Percentiles rank a stretch among this genome's conserved stretches.
Evolutionary conservation across 2,113 vertebrate species (phyloP).

Genomic region (Hystrix cristata): DNA sequence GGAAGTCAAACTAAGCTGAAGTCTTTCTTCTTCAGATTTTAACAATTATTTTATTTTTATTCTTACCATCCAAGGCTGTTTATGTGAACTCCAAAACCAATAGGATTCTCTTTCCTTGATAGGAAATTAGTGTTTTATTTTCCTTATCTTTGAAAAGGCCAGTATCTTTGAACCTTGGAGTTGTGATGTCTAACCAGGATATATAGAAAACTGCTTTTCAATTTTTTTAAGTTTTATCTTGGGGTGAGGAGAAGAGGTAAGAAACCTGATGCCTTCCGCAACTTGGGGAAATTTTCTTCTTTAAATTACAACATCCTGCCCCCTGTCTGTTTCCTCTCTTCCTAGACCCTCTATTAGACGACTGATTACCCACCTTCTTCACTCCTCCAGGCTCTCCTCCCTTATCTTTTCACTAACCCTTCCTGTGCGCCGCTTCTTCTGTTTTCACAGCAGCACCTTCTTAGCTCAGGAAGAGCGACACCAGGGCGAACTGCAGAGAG

Average conservation of each 20-base stretch:
- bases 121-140: background rate
- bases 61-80: background rate
- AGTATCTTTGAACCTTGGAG: background rate
- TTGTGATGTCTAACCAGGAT: background rate
- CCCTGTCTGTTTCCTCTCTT: background rate
- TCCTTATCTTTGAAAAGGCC: background rate
- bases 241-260: rapidly evolving
- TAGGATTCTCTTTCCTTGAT: background rate
- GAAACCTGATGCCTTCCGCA: background rate
- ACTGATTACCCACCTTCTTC: too few species aligned
- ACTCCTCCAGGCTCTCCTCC: background rate
- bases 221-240: background rate
- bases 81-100: background rate
- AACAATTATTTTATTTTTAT: background rate
- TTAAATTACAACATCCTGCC: background rate
- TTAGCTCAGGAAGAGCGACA: background rate
- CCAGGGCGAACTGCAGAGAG: background rate
- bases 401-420: background rate
- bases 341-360: background rate
- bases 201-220: background rate
- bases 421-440: background rate
- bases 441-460: background rate
- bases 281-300: background rate
- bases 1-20: background rate
- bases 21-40: background rate